These are phyloP conservation scores for Sterrhoptilus dennistouni DNA, from an alignment of 2,113 vertebrate species.

Conservation along the genomic window DNA sequence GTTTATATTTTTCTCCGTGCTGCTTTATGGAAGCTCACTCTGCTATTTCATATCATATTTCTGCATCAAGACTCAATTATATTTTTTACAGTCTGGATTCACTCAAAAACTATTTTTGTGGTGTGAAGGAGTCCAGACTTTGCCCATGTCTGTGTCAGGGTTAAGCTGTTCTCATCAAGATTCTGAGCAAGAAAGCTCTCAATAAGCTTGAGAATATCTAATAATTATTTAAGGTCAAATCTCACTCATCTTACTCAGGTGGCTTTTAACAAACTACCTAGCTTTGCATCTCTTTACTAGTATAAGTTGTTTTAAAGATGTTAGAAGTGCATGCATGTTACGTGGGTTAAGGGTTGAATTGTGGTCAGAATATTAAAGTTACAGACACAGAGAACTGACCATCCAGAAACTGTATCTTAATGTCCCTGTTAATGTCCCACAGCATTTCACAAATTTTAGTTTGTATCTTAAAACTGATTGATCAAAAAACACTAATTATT, in stretches of 20 bases:
- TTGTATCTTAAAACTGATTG: neutral
- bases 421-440: neutral
- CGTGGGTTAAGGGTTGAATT: neutral
- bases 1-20: neutral
- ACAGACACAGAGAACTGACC: neutral
- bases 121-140: neutral
- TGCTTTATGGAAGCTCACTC: neutral
- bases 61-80: neutral
- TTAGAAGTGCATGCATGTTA: neutral
- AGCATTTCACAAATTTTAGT: neutral
- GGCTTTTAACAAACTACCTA: neutral
- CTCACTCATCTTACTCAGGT: neutral
- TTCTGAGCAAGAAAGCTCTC: neutral
- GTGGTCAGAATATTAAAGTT: neutral
- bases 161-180: neutral
- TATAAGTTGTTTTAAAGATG: neutral
- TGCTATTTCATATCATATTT: neutral
- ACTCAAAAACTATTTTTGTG: neutral
- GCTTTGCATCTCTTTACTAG: neutral
- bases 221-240: neutral
- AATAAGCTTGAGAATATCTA: neutral
- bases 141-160: neutral
- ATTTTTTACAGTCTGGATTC: neutral
- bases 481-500: neutral
- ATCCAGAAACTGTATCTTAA: neutral